Percentiles rank a stretch among this genome's conserved stretches.
Evolutionary conservation across 1,140 invertebrate genomes (phyloP).

Genomic region (Bombus soroeensis): DNA sequence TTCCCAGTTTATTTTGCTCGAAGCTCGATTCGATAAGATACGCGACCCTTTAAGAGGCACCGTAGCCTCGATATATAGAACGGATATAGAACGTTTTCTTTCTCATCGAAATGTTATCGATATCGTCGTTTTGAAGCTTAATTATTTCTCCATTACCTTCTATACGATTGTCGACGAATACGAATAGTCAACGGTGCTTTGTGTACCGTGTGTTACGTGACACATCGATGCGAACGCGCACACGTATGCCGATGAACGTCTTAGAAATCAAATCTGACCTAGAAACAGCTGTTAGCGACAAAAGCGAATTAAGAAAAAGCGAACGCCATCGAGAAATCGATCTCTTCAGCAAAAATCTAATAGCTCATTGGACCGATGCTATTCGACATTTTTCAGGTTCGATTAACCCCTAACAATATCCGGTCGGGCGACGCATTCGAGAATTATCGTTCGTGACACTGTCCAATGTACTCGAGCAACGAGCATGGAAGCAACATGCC

Average conservation of each 20-base stretch:
- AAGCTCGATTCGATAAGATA: conserved; percentile 5
- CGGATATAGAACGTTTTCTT: neutral
- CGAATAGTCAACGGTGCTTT: neutral
- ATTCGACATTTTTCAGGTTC: neutral
- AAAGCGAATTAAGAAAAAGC: neutral
- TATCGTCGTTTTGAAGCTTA: neutral
- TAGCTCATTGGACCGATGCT: neutral
- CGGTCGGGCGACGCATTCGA: neutral
- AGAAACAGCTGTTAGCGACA: neutral
- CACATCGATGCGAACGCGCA: neutral
- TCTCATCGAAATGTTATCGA: neutral
- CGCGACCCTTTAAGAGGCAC: too few relatives aligned
- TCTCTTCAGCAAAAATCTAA: neutral
- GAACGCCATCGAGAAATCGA: neutral
- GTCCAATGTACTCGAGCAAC: neutral
- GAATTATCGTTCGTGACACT: neutral
- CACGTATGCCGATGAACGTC: neutral
- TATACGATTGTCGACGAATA: too few relatives aligned
- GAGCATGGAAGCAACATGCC: neutral
- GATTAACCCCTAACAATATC: neutral
- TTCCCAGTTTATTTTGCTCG: neutral
- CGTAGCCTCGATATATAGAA: too few relatives aligned
- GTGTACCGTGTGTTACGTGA: neutral
- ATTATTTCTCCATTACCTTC: neutral
- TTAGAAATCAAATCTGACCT: neutral